Percentiles rank a stretch among this genome's conserved stretches.
Evolutionary conservation across 2,888 invertebrate genomes (phyloP).

Genomic region (Stenolophus ochropezus): DNA sequence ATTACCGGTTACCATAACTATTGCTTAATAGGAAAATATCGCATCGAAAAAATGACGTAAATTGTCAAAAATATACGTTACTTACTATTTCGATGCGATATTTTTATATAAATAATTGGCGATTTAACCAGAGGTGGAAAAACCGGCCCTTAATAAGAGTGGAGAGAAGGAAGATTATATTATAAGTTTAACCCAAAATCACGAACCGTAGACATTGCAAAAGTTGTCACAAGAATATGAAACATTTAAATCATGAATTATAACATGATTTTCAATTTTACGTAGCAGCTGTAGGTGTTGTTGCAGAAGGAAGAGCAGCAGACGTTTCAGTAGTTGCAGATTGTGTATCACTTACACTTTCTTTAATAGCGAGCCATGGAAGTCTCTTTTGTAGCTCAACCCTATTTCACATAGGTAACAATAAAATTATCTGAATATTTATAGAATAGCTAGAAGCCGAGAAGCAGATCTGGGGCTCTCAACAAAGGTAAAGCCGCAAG

Average conservation of each 20-base stretch:
- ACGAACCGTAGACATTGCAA: slow-evolving; percentile 33
- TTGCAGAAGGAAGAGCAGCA: slow-evolving; percentile 70
- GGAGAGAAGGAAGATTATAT: background rate
- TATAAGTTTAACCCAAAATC: slow-evolving; percentile 37
- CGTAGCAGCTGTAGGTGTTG: slow-evolving; percentile 15
- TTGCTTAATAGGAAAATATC: too few relatives aligned
- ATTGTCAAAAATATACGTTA: too few relatives aligned
- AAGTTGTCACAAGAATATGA: background rate
- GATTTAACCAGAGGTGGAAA: too few relatives aligned
- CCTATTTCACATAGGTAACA: slow-evolving; percentile 71
- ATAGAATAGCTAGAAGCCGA: too few relatives aligned
- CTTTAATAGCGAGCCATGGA: slow-evolving; percentile 85
- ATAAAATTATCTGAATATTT: too few relatives aligned
- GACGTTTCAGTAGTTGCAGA: slow-evolving; percentile 76
- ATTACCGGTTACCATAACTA: too few relatives aligned
- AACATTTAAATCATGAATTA: background rate
- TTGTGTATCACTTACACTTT: slow-evolving; percentile 77
- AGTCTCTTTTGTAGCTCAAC: slow-evolving; percentile 87
- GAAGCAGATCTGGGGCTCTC: too few relatives aligned
- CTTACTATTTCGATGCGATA: too few relatives aligned
- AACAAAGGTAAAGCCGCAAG: too few relatives aligned
- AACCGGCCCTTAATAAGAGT: background rate
- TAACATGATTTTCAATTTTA: slow-evolving; percentile 1
- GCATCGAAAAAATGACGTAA: too few relatives aligned
- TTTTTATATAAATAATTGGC: too few relatives aligned